A percentile compares a stretch with the other conserved stretches of the same genome.
Conservation (phyloP, 2,888 invertebrate genomes). For the Oxystoma pomonae region DNA sequence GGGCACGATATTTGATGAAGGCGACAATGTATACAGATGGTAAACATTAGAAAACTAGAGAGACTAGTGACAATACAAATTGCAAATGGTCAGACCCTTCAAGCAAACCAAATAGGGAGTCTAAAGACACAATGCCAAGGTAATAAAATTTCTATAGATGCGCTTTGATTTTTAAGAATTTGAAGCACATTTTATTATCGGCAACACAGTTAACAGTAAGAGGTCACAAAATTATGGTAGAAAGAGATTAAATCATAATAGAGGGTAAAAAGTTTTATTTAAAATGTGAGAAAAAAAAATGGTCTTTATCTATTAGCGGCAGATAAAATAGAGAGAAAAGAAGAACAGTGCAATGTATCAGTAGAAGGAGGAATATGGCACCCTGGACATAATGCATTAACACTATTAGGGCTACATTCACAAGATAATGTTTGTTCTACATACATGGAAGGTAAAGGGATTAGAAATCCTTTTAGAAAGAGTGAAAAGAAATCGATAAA, state of each 20-base stretch:
- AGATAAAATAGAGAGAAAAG: background rate
- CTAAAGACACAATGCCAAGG: conserved; percentile 3
- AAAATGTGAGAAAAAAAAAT: conserved; percentile 6
- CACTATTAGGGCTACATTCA: conserved; percentile 4
- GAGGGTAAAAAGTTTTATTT: conserved; percentile 1
- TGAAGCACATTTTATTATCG: conserved; percentile 9
- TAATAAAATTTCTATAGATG: conserved; percentile 4
- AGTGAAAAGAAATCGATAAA: background rate
- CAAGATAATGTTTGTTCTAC: background rate
- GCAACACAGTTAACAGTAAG: conserved; percentile 12
- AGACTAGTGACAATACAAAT: background rate
- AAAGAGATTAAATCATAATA: conserved; percentile 5
- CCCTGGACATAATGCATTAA: conserved; percentile 1
- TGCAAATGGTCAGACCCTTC: background rate
- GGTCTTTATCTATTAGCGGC: conserved; percentile 7
- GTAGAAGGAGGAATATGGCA: conserved; percentile 2
- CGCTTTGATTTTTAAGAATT: conserved; percentile 9
- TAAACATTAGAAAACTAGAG: background rate
- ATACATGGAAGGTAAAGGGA: conserved; percentile 5
- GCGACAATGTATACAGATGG: background rate
- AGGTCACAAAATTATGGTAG: conserved; percentile 9
- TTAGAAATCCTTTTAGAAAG: conserved; percentile 2
- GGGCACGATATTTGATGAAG: background rate
- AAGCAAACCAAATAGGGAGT: background rate
- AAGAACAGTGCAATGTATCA: background rate